Base-by-base conservation (phyloP, 2,797 vertebrate genomes). In the Pipistrellus nathusii region DNA sequence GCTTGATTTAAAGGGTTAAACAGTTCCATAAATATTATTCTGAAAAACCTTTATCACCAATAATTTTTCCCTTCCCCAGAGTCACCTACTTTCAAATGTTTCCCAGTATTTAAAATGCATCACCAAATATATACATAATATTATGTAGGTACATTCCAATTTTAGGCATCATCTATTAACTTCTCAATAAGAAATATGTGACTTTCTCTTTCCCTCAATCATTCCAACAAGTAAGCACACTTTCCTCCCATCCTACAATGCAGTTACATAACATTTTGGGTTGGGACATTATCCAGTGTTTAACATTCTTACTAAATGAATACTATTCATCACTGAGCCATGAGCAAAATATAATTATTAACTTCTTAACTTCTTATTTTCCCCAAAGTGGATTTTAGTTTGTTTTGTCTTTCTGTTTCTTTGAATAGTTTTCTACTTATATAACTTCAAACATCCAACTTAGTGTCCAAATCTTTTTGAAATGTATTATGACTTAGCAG, bases 351-450 rank as follows among this genome's bases (percentile, higher is more conserved):
- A 4, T n/a, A 83, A 59, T 81, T 68, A n/a, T 84, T 77, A 55
- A 3, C 46, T 76, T 68, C 55, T 78, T 27, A 46, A 80, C 7
- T 89, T 84, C 46, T 80, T 91, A 68, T 44, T 88, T 93, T 88
- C n/a, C 13, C 91, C 17, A 48, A 21, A 75, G 48, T 83, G 35
- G 85, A 21, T 91, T 94, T 78, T 80, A 20, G 84, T 27, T 69
- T 69, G 20, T 48, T 93, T 82, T 53, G 15, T 62, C 9, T 76
- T 55, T 30, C 41, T 88, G 1, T 73, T 86, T 92, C 1, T n/a
- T 76, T 81, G 46, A 64, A 57, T n/a, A 62, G 13, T 35, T 90
- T 84, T 90, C 71, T 82, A 77, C 23, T 78, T 91, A 76, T 6
- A 53, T 64, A 69, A 87, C 46, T 69, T 88, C 21, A 75, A 32